Evolutionary conservation across 2,888 invertebrate species (phyloP), one percentile per base, ranked within the genome.

Genomic region (Tetheella fluctuosa): DNA sequence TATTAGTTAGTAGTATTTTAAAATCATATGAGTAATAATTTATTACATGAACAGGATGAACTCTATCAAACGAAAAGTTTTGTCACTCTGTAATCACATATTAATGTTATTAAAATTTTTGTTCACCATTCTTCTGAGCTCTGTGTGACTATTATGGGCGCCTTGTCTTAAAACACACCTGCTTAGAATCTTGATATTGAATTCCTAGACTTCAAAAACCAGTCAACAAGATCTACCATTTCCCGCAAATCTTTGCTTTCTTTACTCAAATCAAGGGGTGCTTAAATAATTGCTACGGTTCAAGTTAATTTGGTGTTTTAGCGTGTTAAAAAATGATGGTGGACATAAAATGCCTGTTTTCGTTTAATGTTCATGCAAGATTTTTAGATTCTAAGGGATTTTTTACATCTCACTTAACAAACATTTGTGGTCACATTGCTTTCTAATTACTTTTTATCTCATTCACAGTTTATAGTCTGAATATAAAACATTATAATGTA

Each of bases 161-260:
- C 84, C 86, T 85, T 85, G 84, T 85, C 83, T 88, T 84, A 84
- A 85, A 86, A 84, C 81, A 87, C 90, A 91, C 91, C 91, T 92
- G 91, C 88, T 85, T 87, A 86, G 91, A 91, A 90, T 90, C 84
- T 80, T 83, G 84, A 90, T 90, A 88, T 85, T 83, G 85, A 83
- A 86, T 86, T 86, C 88, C 77, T 83, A 84, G 84, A 84, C 84
- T 82, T 75, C 71, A 72, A 76, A 80, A 86, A 86, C 89, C 85
- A 88, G 79, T 72, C 62, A 71, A 62, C 62, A 64, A 81, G 87
- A 88, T 67, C 87, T 76, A 69, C 76, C 74, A 68, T 75, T 78
- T 79, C 75, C 69, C 64, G 74, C 80, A 75, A 83, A 79, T 77
- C 71, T 69, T 70, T 73, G 68, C 73, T 69, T 71, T 77, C 70